Conservation (phyloP, 2,113 vertebrate species). For the Xenus cinereus region DNA sequence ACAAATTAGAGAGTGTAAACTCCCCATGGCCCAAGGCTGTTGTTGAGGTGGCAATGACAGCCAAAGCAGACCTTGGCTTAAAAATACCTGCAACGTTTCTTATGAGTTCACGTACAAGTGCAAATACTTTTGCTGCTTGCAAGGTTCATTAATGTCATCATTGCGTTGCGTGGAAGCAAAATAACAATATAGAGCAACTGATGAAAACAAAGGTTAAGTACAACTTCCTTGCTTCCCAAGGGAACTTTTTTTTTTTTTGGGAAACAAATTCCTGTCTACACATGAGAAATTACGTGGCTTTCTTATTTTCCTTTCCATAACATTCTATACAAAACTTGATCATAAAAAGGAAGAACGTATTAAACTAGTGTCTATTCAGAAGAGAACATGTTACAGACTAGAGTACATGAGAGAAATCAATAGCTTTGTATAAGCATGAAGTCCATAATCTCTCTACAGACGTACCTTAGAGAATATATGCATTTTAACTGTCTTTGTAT, state of each 20-base stretch:
- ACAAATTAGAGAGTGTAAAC: background rate
- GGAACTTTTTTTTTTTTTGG: background rate
- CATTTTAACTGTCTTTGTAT: slow-evolving; percentile 46
- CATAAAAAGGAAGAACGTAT: background rate
- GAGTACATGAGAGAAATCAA: slow-evolving; percentile 52
- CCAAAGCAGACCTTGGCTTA: background rate
- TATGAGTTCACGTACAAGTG: background rate
- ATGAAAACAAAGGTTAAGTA: slow-evolving; percentile 23
- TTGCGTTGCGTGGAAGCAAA: background rate
- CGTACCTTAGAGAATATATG: slow-evolving; percentile 44
- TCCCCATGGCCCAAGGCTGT: background rate
- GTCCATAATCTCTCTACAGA: slow-evolving; percentile 47
- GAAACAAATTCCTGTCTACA: background rate
- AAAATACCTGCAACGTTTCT: background rate
- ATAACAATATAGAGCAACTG: background rate
- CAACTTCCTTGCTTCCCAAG: background rate
- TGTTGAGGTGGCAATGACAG: background rate
- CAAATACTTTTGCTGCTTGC: background rate
- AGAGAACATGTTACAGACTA: background rate
- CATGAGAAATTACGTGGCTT: background rate
- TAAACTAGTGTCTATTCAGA: background rate
- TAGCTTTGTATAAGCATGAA: slow-evolving; percentile 43
- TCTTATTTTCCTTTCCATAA: background rate
- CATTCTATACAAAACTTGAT: background rate
- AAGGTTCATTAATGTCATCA: background rate